Percentiles rank a stretch among this genome's conserved stretches.
phyloP scores from a whole-genome alignment of 2,888 invertebrate genomes.

The Ischnus inquisitorius region DNA sequence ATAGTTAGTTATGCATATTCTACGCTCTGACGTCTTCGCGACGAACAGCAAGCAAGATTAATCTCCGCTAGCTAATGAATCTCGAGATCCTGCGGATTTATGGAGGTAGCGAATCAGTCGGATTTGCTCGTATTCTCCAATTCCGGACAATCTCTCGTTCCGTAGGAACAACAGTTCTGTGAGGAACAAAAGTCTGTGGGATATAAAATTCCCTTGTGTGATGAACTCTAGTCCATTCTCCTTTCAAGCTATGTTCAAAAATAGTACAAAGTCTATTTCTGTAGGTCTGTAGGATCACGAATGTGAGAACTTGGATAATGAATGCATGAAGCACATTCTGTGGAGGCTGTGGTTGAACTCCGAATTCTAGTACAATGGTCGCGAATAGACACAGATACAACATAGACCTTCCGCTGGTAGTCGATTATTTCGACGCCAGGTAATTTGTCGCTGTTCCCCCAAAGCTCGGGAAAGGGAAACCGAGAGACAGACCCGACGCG shows the following conservation, averaged over 20 bases:
- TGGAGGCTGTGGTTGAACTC: not conserved
- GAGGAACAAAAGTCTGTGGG: not conserved
- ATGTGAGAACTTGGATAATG: not conserved
- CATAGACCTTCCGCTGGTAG: not conserved
- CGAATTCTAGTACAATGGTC: not conserved
- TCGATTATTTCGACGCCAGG: constrained; percentile 48
- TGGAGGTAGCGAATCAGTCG: not conserved
- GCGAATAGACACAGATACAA: not conserved
- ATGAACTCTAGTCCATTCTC: no score
- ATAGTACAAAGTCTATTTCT: no score
- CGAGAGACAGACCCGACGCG: constrained; percentile 24
- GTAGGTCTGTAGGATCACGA: not conserved
- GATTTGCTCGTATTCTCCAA: not conserved
- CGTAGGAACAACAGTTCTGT: not conserved
- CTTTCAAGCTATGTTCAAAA: no score
- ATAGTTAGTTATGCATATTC: constrained; percentile 20
- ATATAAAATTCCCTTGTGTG: not conserved
- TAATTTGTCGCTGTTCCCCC: constrained; percentile 46
- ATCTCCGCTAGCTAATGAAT: constrained; percentile 54
- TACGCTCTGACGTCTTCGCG: constrained; percentile 1
- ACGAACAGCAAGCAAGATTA: constrained; percentile 43
- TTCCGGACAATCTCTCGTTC: not conserved
- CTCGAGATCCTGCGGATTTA: constrained; percentile 34
- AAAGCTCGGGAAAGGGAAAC: constrained; percentile 30
- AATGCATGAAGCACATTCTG: no score